These are phyloP conservation scores for Trididemnum nubilum DNA, from an alignment of 23 tunicate species.

Conservation along the genomic window DNA sequence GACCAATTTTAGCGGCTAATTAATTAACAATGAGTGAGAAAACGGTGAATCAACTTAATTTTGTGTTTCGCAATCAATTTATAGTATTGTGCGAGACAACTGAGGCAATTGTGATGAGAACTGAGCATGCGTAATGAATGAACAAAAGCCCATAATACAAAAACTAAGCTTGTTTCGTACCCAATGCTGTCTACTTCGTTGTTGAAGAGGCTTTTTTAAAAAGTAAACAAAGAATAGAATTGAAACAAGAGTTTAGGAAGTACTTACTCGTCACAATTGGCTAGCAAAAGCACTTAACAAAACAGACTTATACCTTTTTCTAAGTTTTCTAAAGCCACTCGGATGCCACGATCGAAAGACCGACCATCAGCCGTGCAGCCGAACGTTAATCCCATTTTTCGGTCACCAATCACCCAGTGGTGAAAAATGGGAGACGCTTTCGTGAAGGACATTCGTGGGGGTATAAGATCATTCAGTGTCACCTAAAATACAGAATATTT, in stretches of 20 bases:
- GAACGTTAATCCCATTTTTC: conserved; percentile 78
- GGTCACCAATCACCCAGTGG: conserved; percentile 76
- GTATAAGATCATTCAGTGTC: conserved; percentile 77
- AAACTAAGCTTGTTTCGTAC: too few relatives aligned
- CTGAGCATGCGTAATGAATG: too few relatives aligned
- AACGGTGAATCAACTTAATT: too few relatives aligned
- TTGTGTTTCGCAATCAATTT: too few relatives aligned
- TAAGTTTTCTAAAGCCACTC: conserved; percentile 81
- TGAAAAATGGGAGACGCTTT: conserved; percentile 78
- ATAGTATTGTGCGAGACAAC: too few relatives aligned
- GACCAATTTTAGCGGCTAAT: too few relatives aligned
- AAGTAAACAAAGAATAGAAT: not conserved
- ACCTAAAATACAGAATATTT: conserved; percentile 52
- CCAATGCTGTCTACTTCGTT: too few relatives aligned
- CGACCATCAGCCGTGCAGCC: conserved; percentile 88
- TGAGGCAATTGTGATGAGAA: too few relatives aligned
- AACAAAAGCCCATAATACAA: too few relatives aligned
- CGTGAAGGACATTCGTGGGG: conserved; percentile 68
- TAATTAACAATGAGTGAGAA: too few relatives aligned
- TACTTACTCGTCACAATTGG: not conserved
- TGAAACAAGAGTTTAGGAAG: conserved; percentile 1
- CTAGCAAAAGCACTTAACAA: not conserved
- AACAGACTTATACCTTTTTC: conserved; percentile 56
- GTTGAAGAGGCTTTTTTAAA: not conserved
- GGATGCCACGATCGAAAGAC: conserved; percentile 86